Evolutionary conservation across 2,797 vertebrate species (phyloP).

Genomic region (Sternotherus odoratus): DNA sequence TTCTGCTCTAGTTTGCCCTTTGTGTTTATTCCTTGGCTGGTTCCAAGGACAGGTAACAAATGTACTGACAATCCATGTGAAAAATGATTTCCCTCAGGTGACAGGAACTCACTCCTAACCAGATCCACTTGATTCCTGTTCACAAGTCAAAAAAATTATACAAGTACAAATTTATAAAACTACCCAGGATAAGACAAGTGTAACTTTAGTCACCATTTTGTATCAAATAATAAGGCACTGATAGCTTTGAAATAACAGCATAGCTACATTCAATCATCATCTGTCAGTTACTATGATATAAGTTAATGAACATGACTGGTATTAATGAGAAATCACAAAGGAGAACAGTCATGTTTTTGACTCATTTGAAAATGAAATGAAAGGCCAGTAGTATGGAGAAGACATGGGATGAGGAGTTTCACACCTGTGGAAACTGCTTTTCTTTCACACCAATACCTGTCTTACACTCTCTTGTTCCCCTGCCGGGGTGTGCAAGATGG

Average conservation of each 20-base stretch:
- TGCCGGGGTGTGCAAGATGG: background rate
- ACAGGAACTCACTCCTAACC: background rate
- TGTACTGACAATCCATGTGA: background rate
- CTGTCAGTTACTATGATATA: background rate
- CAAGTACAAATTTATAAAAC: background rate
- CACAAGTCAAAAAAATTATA: background rate
- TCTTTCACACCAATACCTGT: background rate
- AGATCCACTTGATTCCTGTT: background rate
- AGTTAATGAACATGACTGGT: background rate
- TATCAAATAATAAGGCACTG: background rate
- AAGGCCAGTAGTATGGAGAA: background rate
- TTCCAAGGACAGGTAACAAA: background rate
- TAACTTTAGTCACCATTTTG: background rate
- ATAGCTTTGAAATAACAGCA: background rate
- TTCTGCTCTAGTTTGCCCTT: too few relatives aligned
- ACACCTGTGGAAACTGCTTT: background rate
- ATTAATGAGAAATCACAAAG: background rate
- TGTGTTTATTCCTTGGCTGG: too few relatives aligned
- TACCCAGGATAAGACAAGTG: background rate
- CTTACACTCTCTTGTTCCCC: background rate
- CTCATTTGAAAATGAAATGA: background rate
- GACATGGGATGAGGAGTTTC: background rate
- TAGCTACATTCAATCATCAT: background rate
- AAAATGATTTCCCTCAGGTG: background rate
- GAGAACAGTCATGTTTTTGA: background rate